Base-by-base conservation (phyloP, 2,888 invertebrate species). In the Ormyrus pomaceus region DNA sequence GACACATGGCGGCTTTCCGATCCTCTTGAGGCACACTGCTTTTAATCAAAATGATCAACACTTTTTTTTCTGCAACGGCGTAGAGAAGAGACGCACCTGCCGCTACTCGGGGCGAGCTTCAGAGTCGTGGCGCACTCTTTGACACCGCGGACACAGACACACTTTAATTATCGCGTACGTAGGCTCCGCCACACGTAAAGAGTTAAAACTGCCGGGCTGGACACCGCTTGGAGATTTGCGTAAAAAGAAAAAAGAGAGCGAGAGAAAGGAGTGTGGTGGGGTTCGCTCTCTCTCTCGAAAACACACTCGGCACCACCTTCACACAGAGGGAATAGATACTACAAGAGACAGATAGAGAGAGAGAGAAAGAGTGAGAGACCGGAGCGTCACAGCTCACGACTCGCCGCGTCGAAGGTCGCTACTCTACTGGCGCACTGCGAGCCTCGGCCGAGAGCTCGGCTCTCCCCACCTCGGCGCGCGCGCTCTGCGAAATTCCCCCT, bases 321-420 rank as follows among this genome's bases (percentile, higher is more conserved):
- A 34, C 34, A 68, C 34, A 7, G 65, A 50, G 50, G 7, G 65
- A 48, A 64, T 34, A 19, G 9, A 61, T 34, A 9, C 13, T 10
- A 11, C 9, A 48, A 64, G 48, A 64, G 46, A 10, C 9, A 48
- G 10, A 3, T 45, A 11, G 53, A 9, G 71, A 53, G 71, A 5
- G 71, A 68, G 64, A 11, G n/a, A 5, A 48, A 7, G 59, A 46
- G 34, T 6, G 34, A 34, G 34, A 11, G 61, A 34, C 34, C 9
- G 34, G 34, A 4, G 34, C 34, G 84, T 6, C 64, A 46, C n/a
- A 8, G 71, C 51, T 8, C 19, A 48, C 71, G 87, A 86, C 86
- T 86, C 66, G 71, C 76, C 87, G 86, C 88, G 87, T 86, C 89
- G 88, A 89, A 88, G 88, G 89, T 89, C 89, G 89, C 90, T 89